Conservation (phyloP, 2,888 invertebrate genomes). For the Allacma fusca region DNA sequence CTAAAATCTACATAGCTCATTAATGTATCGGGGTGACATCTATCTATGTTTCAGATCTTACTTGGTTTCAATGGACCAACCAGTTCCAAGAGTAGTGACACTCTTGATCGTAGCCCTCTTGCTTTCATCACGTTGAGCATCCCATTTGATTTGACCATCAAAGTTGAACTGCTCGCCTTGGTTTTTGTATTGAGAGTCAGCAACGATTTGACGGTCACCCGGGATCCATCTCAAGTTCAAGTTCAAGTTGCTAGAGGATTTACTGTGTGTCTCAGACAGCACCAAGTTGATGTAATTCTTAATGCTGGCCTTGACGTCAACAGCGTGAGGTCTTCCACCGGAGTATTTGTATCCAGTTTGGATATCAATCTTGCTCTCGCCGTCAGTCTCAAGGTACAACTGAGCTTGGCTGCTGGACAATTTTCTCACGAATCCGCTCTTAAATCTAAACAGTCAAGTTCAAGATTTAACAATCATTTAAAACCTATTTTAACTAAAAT, state of each 20-base stretch:
- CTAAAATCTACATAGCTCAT: too few species aligned
- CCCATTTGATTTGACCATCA: constrained; percentile 59
- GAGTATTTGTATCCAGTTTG: constrained; percentile 46
- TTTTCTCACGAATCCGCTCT: constrained; percentile 48
- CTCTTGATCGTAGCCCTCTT: constrained; percentile 53
- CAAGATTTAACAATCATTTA: not conserved
- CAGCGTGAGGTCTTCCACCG: constrained; percentile 41
- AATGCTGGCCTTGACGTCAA: constrained; percentile 52
- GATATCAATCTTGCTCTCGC: constrained; percentile 51
- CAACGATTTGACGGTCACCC: constrained; percentile 51
- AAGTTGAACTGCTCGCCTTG: constrained; percentile 50
- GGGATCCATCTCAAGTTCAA: constrained; percentile 54
- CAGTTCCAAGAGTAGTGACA: constrained; percentile 46
- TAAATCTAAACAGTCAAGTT: constrained; percentile 45
- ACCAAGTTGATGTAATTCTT: constrained; percentile 52
- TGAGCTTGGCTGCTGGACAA: constrained; percentile 46
- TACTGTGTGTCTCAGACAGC: constrained; percentile 48
- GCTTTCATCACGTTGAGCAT: constrained; percentile 55
- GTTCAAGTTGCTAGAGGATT: constrained; percentile 48
- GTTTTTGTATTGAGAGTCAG: constrained; percentile 43
- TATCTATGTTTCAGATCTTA: constrained; percentile 32
- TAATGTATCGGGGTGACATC: too few species aligned
- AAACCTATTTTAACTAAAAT: too few species aligned
- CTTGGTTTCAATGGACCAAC: constrained; percentile 53
- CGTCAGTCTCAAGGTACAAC: constrained; percentile 51